phyloP scores from a whole-genome alignment of 1,140 invertebrate genomes.

The Papilio helenus region DNA sequence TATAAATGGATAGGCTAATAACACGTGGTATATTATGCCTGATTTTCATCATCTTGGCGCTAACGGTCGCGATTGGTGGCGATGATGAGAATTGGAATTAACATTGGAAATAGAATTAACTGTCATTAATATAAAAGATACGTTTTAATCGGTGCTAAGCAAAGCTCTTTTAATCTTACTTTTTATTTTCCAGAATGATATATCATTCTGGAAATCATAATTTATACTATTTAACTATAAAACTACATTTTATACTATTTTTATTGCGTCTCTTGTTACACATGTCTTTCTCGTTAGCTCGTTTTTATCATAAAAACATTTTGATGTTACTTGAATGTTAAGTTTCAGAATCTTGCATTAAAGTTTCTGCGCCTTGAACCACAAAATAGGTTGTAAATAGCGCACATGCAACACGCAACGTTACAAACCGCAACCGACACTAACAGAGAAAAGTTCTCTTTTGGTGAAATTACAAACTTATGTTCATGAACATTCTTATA shows the following conservation, averaged over 20 bases:
- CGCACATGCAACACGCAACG: background rate
- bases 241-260: background rate
- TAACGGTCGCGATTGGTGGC: too few relatives aligned
- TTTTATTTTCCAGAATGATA: too few relatives aligned
- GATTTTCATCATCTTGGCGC: too few relatives aligned
- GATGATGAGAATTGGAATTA: too few relatives aligned
- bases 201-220: too few relatives aligned
- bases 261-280: background rate
- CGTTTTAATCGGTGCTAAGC: too few relatives aligned
- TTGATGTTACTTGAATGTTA: background rate
- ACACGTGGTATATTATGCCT: too few relatives aligned
- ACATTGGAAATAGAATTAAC: too few relatives aligned
- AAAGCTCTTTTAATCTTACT: too few relatives aligned
- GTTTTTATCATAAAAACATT: background rate
- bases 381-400: conserved; percentile 18
- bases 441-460: background rate
- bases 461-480: background rate
- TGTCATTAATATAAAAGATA: too few relatives aligned
- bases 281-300: background rate
- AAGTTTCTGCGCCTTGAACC: background rate
- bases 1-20: too few relatives aligned
- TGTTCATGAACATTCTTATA: background rate
- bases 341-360: background rate
- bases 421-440: background rate
- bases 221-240: too few relatives aligned